phyloP scores from a whole-genome alignment of 2,113 vertebrate species.

The Carettochelys insculpta region DNA sequence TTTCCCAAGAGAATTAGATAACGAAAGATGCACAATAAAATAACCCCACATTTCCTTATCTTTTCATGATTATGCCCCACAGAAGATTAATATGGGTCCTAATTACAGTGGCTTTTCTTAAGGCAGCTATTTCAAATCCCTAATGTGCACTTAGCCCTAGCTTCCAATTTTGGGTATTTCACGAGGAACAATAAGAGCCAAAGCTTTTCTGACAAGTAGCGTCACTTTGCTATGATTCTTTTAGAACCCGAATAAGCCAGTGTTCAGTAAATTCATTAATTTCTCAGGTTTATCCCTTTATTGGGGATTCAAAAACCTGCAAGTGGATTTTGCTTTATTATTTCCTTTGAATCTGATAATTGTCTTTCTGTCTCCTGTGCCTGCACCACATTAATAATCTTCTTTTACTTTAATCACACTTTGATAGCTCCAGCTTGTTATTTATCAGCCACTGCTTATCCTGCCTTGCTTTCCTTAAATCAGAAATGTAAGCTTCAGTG shows the following conservation, averaged over 20 bases:
- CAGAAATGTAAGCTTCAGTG: conserved; percentile 13
- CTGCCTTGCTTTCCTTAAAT: conserved; percentile 26
- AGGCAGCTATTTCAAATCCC: conserved; percentile 11
- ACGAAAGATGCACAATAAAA: neutral
- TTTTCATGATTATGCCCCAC: neutral
- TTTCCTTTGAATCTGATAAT: conserved; percentile 54
- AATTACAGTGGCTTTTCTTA: neutral
- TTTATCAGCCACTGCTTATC: conserved; percentile 1
- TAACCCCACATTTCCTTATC: neutral
- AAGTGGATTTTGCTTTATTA: conserved; percentile 20
- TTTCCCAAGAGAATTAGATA: neutral
- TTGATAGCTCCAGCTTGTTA: conserved; percentile 11
- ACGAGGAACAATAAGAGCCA: neutral
- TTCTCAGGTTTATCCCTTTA: conserved; percentile 28
- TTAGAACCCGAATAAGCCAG: conserved; percentile 28
- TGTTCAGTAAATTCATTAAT: conserved; percentile 36
- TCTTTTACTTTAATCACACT: conserved; percentile 42
- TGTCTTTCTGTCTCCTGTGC: conserved; percentile 21
- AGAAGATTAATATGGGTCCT: neutral
- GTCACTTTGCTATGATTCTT: conserved; percentile 32
- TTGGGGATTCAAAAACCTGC: neutral
- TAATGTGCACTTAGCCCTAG: neutral
- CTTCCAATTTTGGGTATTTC: conserved; percentile 10
- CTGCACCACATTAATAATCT: conserved; percentile 24
- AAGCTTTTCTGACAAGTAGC: conserved; percentile 9